Evolutionary conservation across 1,140 invertebrate genomes (phyloP), one percentile per base, ranked within the genome.

Genomic region (Euwallacea similis): DNA sequence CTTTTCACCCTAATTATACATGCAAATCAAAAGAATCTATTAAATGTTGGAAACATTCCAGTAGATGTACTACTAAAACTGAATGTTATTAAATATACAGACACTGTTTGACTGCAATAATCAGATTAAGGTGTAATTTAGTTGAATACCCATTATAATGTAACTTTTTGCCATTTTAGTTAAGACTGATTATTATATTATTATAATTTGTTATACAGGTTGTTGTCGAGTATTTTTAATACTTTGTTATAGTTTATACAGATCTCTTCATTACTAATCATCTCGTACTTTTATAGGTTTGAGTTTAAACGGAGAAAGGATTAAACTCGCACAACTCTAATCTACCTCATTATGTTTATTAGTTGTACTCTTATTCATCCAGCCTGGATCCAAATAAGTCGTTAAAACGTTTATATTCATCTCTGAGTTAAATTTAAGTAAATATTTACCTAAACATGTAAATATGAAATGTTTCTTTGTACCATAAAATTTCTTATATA

Each of bases 111-210:
- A 62, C 61, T 70, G 68, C 68, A 70, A 70, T 58, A 58, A 10
- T 58, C 21, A 33, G 21, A 33, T 33, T 54, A n/a, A 46, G 15
- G 54, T 21, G 10, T 11, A 60, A 58, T 44, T 42, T 55, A 47
- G 16, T 64, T 63, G 21, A 60, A 59, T 62, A 43, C 8, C 47
- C 11, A 33, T n/a, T 71, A 66, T 4, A n/a, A 54, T 61, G 65
- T 68, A 62, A 72, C 47, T 54, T 72, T 71, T 67, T 72, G 71
- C 71, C 71, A 72, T 72, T 72, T 72, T 43, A 67, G 71, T 72
- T 72, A 67, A 72, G 70, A 72, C 70, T 72, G 70, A 72, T 72
- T 66, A 72, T 72, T 66, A 70, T 64, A 59, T 59, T 71, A 61
- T 72, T 72, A 72, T 33, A 33, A 33, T 66, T 66, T 72, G 69